A percentile compares a stretch with the other conserved stretches of the same genome.
These are phyloP conservation scores for Erythrocebus patas DNA, from an alignment of 2,113 vertebrate genomes.

Conservation along the genomic window DNA sequence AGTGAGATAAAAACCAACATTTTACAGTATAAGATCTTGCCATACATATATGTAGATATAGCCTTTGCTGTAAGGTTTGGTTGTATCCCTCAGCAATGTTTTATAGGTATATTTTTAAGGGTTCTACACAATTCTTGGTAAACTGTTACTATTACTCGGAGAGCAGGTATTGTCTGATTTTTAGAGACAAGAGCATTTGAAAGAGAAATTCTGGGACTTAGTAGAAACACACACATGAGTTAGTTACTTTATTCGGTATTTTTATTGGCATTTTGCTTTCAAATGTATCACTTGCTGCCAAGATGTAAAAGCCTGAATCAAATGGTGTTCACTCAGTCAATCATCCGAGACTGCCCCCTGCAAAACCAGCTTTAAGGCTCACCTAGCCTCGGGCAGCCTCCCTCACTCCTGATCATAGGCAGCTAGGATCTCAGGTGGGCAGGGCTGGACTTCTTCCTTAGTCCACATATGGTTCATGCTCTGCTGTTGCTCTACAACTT, in stretches of 20 bases:
- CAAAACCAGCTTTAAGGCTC: neutral
- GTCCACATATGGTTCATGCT: neutral
- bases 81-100: neutral
- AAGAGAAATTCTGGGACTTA: neutral
- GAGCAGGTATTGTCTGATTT: neutral
- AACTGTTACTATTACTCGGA: neutral
- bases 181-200: neutral
- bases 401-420: neutral
- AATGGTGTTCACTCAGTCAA: neutral
- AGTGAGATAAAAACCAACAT: neutral
- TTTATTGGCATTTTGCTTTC: neutral
- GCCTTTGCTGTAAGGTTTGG: neutral
- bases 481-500: neutral
- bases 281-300: neutral
- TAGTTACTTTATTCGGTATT: neutral
- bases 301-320: neutral
- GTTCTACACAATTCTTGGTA: neutral
- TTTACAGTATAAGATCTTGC: neutral
- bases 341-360: neutral
- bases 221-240: neutral
- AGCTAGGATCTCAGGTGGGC: accelerated
- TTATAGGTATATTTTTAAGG: neutral
- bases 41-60: neutral
- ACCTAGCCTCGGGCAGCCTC: neutral
- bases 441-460: neutral